phyloP scores from a whole-genome alignment of 2,797 vertebrate genomes.

The Aldrovandia affinis region DNA sequence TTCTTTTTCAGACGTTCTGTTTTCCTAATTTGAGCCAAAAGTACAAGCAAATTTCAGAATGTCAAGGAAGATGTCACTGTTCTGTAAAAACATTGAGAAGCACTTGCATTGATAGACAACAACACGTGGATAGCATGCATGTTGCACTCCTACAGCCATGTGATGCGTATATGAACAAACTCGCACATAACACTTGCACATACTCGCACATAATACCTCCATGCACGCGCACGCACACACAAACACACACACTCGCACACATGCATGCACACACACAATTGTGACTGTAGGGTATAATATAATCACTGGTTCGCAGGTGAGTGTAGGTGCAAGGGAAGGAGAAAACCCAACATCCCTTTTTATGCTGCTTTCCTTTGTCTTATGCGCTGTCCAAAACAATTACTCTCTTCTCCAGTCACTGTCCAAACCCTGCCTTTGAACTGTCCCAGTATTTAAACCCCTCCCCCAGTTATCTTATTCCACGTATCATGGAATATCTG shows the following conservation, averaged over 20 bases:
- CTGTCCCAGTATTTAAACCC: constrained; percentile 38
- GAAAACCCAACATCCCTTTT: neutral
- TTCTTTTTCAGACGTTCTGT: neutral
- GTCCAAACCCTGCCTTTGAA: constrained; percentile 41
- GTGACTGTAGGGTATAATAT: no score
- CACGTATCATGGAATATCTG: neutral
- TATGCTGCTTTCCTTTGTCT: neutral
- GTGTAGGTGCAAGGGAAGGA: no score
- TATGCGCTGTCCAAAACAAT: neutral
- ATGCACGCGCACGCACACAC: constrained; percentile 43
- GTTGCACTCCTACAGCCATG: no score
- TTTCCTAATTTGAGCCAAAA: no score
- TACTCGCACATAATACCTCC: no score
- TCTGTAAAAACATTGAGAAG: constrained; percentile 35
- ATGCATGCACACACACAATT: no score
- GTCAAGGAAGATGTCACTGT: constrained; percentile 43
- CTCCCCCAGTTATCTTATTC: neutral
- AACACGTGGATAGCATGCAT: no score
- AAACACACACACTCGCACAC: neutral
- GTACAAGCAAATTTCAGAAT: constrained; percentile 29
- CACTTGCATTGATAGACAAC: no score
- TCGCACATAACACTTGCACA: no score
- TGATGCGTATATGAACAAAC: no score
- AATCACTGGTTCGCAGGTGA: no score
- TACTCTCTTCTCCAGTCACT: constrained; percentile 5